Base-by-base conservation (phyloP, 2,888 invertebrate genomes). In the Mimas tiliae region DNA sequence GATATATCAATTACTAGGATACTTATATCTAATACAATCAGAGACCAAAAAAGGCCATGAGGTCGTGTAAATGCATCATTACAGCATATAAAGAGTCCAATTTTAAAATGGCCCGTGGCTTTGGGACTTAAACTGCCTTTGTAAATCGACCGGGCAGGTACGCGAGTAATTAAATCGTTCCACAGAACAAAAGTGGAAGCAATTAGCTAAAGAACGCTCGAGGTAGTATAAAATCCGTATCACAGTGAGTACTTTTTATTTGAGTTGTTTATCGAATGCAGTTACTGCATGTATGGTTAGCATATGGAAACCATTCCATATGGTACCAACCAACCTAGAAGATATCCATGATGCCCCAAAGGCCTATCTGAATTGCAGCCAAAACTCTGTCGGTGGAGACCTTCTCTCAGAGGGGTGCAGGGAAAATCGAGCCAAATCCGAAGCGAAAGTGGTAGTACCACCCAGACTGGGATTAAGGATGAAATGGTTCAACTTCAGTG, bases 151-250 rank as follows among this genome's bases (percentile, higher is more conserved):
- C 58, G 58, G 16, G 16, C 58, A 58, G 58, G 58, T 58, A 38
- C 19, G 38, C 42, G 58, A 42, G 58, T 58, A 58, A 58, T 58
- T 58, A 58, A 58, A 58, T 42, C 58, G 58, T 58, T 58, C 19
- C 38, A 58, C 42, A 58, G 58, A 58, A 58, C 58, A 58, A 58
- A 58, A 58, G 58, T 58, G 58, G 58, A 19, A 58, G 58, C 58
- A 58, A 58, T 58, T 58, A 58, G 58, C 38, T 19, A 16, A 42
- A 58, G 58, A 42, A 58, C 58, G 42, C 58, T 58, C 42, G 38
- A 19, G 19, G 58, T 58, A 42, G 16, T 19, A 42, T 38, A 34
- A 42, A 58, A 58, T 19, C 38, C 19, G 42, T 58, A 58, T 58
- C 42, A 19, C 19, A 58, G 38, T 19, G 58, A 42, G 19, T 58